phyloP scores from a whole-genome alignment of 2,797 vertebrate genomes.

The Anisognathus igniventris region DNA sequence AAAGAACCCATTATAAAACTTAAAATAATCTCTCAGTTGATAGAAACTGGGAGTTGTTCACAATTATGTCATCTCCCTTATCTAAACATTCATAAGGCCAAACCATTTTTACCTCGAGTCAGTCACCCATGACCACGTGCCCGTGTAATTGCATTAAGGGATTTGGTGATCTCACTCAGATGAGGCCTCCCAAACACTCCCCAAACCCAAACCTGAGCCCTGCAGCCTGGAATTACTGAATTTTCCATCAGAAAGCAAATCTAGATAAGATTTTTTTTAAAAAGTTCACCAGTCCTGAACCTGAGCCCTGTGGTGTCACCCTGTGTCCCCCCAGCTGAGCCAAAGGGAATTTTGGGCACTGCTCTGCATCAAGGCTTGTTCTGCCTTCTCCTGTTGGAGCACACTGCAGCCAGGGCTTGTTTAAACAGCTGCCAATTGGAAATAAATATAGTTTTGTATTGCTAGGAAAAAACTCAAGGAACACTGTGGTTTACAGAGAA shows the following conservation, averaged over 20 bases:
- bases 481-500: not conserved
- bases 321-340: not conserved
- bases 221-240: not conserved
- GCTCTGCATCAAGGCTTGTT: not conserved
- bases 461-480: not conserved
- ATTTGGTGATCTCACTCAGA: not conserved
- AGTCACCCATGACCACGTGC: not conserved
- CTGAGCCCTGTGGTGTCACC: accelerated
- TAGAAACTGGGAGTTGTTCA: not conserved
- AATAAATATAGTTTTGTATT: not conserved
- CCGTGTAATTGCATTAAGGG: not conserved
- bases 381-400: not conserved
- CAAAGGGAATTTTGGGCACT: not conserved
- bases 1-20: not conserved
- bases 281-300: accelerated
- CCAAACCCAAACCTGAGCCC: not conserved
- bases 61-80: not conserved
- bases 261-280: accelerated
- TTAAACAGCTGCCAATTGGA: not conserved
- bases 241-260: not conserved
- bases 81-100: not conserved
- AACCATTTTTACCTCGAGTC: not conserved
- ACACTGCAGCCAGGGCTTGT: not conserved
- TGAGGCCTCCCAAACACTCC: not conserved
- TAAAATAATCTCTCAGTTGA: not conserved